phyloP scores from a whole-genome alignment of 2,113 vertebrate species.

The Leptocoma aspasia region DNA sequence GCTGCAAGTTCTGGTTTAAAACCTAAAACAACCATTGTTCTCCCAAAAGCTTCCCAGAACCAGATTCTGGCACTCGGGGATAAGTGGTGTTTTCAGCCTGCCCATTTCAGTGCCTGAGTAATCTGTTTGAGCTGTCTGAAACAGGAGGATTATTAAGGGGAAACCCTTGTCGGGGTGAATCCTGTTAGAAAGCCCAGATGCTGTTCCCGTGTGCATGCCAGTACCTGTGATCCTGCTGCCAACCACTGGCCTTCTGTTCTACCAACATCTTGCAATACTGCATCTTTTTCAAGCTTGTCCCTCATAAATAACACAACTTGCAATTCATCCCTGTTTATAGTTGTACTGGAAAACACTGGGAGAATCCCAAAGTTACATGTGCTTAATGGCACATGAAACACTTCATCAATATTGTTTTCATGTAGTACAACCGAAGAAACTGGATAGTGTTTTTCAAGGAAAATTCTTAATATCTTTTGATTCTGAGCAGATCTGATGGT shows the following conservation, averaged over 20 bases:
- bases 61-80: background rate
- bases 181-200: background rate
- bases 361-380: background rate
- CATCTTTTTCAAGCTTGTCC: background rate
- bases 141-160: background rate
- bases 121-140: background rate
- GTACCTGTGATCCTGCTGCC: background rate
- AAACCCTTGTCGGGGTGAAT: background rate
- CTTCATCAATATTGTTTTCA: background rate
- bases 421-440: background rate
- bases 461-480: background rate
- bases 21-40: background rate
- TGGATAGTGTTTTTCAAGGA: background rate
- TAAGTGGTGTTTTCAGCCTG: background rate
- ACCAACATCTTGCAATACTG: fast-evolving
- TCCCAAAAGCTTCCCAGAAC: background rate
- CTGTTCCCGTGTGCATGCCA: background rate
- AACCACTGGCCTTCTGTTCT: background rate
- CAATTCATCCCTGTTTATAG: background rate
- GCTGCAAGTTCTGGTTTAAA: background rate
- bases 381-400: background rate
- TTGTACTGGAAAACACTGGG: background rate
- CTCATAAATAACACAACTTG: background rate
- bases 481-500: background rate
- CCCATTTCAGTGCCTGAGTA: background rate